Evolutionary conservation across 2,888 invertebrate genomes (phyloP).

Genomic region (Celastrina argiolus): DNA sequence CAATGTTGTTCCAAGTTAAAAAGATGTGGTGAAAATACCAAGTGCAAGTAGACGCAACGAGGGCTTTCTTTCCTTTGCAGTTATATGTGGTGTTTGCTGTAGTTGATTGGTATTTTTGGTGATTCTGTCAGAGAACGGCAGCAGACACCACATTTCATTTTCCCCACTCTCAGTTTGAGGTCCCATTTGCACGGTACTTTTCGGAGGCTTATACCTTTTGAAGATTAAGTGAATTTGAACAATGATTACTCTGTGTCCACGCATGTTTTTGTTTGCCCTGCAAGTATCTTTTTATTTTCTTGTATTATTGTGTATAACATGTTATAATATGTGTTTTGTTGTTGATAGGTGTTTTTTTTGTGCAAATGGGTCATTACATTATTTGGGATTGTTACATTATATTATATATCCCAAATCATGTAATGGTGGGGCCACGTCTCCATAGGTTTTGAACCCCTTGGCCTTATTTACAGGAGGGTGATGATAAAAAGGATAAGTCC

Average conservation of each 20-base stretch:
- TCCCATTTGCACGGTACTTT: conserved; percentile 72
- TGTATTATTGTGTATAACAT: conserved; percentile 40
- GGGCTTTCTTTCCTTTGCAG: conserved; percentile 17
- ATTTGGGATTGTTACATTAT: conserved; percentile 46
- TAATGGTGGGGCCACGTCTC: conserved; percentile 58
- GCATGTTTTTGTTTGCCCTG: conserved; percentile 64
- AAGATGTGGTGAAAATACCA: conserved; percentile 35
- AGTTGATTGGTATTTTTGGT: background rate
- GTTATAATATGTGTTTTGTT: conserved; percentile 38
- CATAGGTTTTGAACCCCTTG: conserved; percentile 51
- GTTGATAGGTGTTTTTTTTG: conserved; percentile 43
- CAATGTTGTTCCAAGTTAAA: background rate
- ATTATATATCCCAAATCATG: conserved; percentile 46
- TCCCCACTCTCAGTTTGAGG: conserved; percentile 66
- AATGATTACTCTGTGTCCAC: conserved; percentile 68
- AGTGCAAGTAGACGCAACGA: background rate
- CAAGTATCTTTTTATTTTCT: conserved; percentile 42
- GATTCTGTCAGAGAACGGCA: conserved; percentile 40
- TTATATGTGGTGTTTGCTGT: conserved; percentile 56
- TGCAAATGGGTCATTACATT: conserved; percentile 73
- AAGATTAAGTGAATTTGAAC: conserved; percentile 40
- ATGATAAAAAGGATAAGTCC: conserved; percentile 81
- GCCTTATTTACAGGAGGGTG: conserved; percentile 68
- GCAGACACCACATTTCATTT: conserved; percentile 60
- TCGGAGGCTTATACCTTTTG: conserved; percentile 49